Evolutionary conservation across 2,113 vertebrate species (phyloP).

Genomic region (Oncorhynchus nerka): DNA sequence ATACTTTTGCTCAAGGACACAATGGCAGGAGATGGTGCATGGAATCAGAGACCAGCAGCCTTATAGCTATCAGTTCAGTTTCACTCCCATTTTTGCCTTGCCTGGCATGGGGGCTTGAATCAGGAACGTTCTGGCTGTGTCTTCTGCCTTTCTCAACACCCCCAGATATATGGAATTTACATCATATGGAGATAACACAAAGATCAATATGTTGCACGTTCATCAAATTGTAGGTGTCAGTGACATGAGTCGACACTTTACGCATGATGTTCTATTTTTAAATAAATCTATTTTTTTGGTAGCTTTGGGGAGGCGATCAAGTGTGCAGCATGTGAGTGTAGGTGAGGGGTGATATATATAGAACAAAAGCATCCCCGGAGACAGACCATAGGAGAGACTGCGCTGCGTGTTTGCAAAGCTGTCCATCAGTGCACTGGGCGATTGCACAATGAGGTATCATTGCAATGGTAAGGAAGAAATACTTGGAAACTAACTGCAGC

Average conservation of each 20-base stretch:
- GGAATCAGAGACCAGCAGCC: too few species aligned
- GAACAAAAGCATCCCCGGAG: neutral
- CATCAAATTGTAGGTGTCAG: neutral
- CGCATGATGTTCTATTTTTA: slow-evolving; percentile 56
- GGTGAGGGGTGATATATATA: neutral
- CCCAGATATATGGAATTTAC: neutral
- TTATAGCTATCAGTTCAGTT: too few species aligned
- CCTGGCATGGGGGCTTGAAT: too few species aligned
- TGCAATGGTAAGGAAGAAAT: slow-evolving; percentile 17
- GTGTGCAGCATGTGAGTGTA: neutral
- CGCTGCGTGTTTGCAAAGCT: slow-evolving; percentile 20
- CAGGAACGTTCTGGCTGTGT: too few species aligned
- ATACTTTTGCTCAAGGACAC: too few species aligned
- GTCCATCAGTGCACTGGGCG: slow-evolving; percentile 54
- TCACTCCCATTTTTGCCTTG: too few species aligned
- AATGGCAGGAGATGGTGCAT: too few species aligned
- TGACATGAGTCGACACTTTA: neutral
- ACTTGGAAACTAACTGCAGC: slow-evolving; percentile 7
- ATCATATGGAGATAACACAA: neutral
- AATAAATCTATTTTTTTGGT: slow-evolving; percentile 48
- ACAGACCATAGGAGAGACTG: slow-evolving; percentile 1
- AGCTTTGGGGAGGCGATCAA: neutral
- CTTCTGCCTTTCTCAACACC: too few species aligned
- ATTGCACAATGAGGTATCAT: slow-evolving; percentile 57
- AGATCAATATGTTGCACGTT: neutral